These are phyloP conservation scores for Tachysurus vachellii DNA, from an alignment of 2,113 vertebrate species.

Conservation along the genomic window DNA sequence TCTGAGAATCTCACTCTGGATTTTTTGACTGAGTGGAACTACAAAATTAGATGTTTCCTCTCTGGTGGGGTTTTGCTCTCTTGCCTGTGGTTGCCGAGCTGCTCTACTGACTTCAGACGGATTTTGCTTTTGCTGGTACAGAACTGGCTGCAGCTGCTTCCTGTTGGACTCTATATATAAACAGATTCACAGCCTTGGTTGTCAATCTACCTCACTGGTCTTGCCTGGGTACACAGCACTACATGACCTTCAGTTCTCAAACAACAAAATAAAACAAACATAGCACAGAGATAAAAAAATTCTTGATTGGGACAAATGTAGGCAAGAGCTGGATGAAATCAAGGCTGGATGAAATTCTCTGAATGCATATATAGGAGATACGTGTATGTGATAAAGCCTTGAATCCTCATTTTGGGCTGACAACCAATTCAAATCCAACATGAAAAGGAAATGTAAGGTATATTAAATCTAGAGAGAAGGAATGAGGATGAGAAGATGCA, in stretches of 20 bases:
- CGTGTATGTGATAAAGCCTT: background rate
- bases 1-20: conserved; percentile 12
- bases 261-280: background rate
- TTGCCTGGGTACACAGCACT: background rate
- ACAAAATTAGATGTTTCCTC: conserved; percentile 39
- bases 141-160: conserved; percentile 66
- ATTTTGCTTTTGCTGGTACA: conserved; percentile 56
- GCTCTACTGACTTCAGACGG: conserved; percentile 43
- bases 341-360: background rate
- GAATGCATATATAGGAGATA: background rate
- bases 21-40: background rate
- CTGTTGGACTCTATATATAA: conserved; percentile 68
- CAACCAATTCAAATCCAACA: conserved; percentile 6
- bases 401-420: background rate
- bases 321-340: background rate
- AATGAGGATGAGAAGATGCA: background rate
- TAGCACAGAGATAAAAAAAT: background rate
- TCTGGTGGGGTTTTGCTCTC: conserved; percentile 17
- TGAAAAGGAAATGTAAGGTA: background rate
- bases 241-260: background rate
- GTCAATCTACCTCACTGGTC: conserved; percentile 57
- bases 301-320: background rate
- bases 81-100: conserved; percentile 40
- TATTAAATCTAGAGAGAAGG: background rate
- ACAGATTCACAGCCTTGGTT: conserved; percentile 54